phyloP scores from a whole-genome alignment of 2,113 vertebrate species.

The Stigmatopora nigra region DNA sequence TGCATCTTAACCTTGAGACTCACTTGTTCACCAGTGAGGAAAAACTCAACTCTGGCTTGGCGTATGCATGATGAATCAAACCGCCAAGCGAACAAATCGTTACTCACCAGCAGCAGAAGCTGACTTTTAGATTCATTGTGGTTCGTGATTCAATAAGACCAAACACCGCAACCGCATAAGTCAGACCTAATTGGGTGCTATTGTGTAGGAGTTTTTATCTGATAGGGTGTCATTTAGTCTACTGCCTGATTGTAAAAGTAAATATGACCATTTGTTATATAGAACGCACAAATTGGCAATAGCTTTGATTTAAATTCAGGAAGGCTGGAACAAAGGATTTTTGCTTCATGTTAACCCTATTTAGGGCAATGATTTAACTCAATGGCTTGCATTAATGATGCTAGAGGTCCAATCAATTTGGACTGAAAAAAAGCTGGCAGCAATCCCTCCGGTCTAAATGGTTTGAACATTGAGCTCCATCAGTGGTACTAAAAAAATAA shows the following conservation, averaged over 20 bases:
- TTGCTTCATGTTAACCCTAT: too few relatives aligned
- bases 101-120: constrained; percentile 49
- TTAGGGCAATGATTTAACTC: too few relatives aligned
- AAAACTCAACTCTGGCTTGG: constrained; percentile 38
- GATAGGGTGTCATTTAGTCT: neutral
- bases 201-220: neutral
- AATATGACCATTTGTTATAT: too few relatives aligned
- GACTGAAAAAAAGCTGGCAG: too few relatives aligned
- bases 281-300: too few relatives aligned
- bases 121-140: constrained; percentile 49
- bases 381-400: too few relatives aligned
- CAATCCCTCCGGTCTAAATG: too few relatives aligned
- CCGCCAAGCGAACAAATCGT: constrained; percentile 50
- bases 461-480: too few relatives aligned
- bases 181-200: constrained; percentile 42
- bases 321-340: too few relatives aligned
- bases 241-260: neutral
- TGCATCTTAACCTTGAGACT: constrained; percentile 41
- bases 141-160: constrained; percentile 44
- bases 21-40: constrained; percentile 43
- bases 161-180: constrained; percentile 44
- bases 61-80: constrained; percentile 56
- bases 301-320: too few relatives aligned
- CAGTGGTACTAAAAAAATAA: too few relatives aligned
- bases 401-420: too few relatives aligned